phyloP scores from a whole-genome alignment of 2,797 vertebrate genomes.

The Galaxias olidus region DNA sequence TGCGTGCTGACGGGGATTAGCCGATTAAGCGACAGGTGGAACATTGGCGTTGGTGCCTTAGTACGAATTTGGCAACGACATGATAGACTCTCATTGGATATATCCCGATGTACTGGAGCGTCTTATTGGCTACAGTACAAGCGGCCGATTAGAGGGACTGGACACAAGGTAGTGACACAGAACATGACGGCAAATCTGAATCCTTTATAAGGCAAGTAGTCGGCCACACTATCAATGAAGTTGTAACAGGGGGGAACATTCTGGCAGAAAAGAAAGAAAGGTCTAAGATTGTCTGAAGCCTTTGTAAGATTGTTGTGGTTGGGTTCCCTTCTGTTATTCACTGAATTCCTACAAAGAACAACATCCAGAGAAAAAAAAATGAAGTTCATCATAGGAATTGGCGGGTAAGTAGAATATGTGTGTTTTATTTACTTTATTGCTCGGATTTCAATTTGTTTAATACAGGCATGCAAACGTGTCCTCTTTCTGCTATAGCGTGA shows the following conservation, averaged over 20 bases:
- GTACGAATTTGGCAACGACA: slow-evolving; percentile 44
- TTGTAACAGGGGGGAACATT: slow-evolving; percentile 65
- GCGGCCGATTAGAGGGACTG: slow-evolving; percentile 40
- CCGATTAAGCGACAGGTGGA: slow-evolving; percentile 66
- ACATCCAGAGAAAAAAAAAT: slow-evolving; percentile 67
- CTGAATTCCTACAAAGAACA: slow-evolving; percentile 70
- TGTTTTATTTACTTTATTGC: background rate
- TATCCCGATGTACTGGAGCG: slow-evolving; percentile 8
- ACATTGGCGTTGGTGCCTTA: slow-evolving; percentile 43
- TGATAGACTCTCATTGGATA: slow-evolving; percentile 38
- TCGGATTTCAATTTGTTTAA: background rate
- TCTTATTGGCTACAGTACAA: slow-evolving; percentile 58
- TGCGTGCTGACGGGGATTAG: slow-evolving; percentile 34
- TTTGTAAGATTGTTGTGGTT: slow-evolving; percentile 49
- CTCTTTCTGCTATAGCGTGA: slow-evolving; percentile 82
- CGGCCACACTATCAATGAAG: slow-evolving; percentile 83
- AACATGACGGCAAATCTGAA: slow-evolving; percentile 40
- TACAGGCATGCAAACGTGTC: background rate
- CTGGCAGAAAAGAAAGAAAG: slow-evolving; percentile 43
- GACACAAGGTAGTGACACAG: slow-evolving; percentile 23
- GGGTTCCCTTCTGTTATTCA: slow-evolving; percentile 70
- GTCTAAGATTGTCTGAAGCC: slow-evolving; percentile 35
- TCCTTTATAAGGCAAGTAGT: slow-evolving; percentile 72
- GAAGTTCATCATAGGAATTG: slow-evolving; percentile 89
- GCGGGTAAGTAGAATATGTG: slow-evolving; percentile 80